Percentiles rank a stretch among this genome's conserved stretches.
Conservation (phyloP, 2,888 invertebrate species). For the Acanthosepion lycidas region DNA sequence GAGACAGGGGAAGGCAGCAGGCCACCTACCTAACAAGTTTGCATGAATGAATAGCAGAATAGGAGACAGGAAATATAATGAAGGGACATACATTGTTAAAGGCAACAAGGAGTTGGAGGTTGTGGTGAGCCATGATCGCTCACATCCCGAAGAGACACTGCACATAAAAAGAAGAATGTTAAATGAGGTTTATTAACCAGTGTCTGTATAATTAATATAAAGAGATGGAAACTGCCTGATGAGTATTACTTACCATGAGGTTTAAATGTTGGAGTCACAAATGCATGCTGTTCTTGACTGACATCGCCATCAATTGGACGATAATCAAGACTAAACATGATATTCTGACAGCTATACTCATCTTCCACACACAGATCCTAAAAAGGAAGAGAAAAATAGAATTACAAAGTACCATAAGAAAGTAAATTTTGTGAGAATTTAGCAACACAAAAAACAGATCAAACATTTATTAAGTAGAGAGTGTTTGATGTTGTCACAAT, state of each 20-base stretch:
- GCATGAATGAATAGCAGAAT: too few species aligned
- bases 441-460: not conserved
- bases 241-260: conserved; percentile 84
- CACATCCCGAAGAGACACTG: too few species aligned
- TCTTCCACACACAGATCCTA: conserved; percentile 90
- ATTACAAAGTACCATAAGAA: not conserved
- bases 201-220: too few species aligned
- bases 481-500: too few species aligned
- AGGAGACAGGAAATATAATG: too few species aligned
- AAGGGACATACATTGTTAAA: too few species aligned
- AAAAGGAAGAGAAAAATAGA: conserved; percentile 48
- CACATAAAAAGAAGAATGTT: too few species aligned
- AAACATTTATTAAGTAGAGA: not conserved
- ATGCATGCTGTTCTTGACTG: conserved; percentile 85
- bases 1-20: too few species aligned
- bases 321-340: conserved; percentile 86
- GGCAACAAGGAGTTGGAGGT: too few species aligned
- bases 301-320: conserved; percentile 91
- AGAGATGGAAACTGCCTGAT: not conserved
- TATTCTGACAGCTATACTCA: conserved; percentile 84
- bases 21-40: too few species aligned
- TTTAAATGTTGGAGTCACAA: conserved; percentile 87
- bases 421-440: not conserved
- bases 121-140: too few species aligned
- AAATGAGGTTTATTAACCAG: too few species aligned